Base-by-base conservation (phyloP, 2,113 vertebrate species). In the Anas platyrhynchos region DNA sequence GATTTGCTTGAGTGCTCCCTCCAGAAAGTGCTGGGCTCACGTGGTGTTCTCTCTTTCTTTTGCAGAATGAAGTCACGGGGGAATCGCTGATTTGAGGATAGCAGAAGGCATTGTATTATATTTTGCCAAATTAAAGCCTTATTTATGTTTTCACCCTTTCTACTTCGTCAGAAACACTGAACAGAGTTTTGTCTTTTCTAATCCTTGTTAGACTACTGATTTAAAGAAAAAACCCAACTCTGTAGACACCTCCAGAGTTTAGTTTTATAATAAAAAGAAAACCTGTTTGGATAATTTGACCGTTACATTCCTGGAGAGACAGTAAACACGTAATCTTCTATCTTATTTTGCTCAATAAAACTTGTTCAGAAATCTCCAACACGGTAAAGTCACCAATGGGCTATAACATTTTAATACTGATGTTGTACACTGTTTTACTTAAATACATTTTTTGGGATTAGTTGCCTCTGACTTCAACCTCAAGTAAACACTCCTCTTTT, bases 121-220 rank as follows among this genome's bases (percentile, higher is more conserved):
- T 98, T 98, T 98, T 98, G 98, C 98, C 98, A 98, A 98, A 98
- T 98, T 98, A 98, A 98, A 98, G 98, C 98, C 98, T 98, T 98
- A 98, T 98, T 98, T 98, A 98, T 98, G 98, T 98, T 98, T 98
- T 98, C 97, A 97, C 98, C 98, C 98, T 98, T 98, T 98, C 97
- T 98, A 98, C 98, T 98, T 98, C 20, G 98, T 98, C 98, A 98
- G 98, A 98, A 98, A 98, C 98, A 98, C 98, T 98, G 98, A 98
- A 98, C 97, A 98, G 98, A 98, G 97, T 98, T 98, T 98, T 98
- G 98, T 98, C 98, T 98, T 98, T 98, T 98, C 98, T 98, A 98
- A 98, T 98, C 97, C 98, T 98, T 98, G 97, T 97, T 98, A 98
- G 98, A 98, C 98, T 98, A 98, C 98, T 98, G 98, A 98, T 97